Conservation (phyloP, 1,140 invertebrate species). For the Diplogasteroides magnus region DNA sequence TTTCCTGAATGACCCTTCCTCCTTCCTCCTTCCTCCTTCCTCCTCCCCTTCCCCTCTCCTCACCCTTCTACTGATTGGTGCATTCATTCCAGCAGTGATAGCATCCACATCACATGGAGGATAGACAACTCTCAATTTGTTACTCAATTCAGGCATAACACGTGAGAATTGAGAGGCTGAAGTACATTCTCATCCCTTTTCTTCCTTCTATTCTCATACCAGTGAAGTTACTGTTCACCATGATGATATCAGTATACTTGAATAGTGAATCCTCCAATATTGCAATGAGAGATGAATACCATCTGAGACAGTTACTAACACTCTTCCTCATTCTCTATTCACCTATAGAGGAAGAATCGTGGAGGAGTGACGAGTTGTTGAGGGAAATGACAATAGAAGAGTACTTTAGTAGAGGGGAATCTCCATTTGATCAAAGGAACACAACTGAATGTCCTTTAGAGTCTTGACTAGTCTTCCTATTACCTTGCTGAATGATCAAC, state of each 20-base stretch:
- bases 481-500: conserved; percentile 51
- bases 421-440: conserved; percentile 54
- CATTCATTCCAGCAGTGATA: not conserved
- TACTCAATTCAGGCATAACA: conserved; percentile 46
- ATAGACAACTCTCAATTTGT: conserved; percentile 51
- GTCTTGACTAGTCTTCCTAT: too few species aligned
- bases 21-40: not conserved
- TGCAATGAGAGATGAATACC: conserved; percentile 50
- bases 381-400: conserved; percentile 55
- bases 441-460: conserved; percentile 35
- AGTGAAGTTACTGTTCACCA: conserved; percentile 54
- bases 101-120: conserved; percentile 52
- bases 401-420: conserved; percentile 44
- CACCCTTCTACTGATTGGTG: not conserved
- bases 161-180: conserved; percentile 42
- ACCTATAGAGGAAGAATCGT: conserved; percentile 54
- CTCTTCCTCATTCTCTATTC: not conserved
- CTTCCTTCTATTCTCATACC: conserved; percentile 32
- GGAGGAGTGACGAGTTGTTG: conserved; percentile 53
- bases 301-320: conserved; percentile 13
- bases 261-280: conserved; percentile 47
- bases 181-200: conserved; percentile 8
- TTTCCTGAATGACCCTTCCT: conserved; percentile 30
- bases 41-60: not conserved
- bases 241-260: conserved; percentile 45